Percentiles rank a stretch among this genome's conserved stretches.
Conservation (phyloP, 2,113 vertebrate genomes). For the Scatophagus argus region DNA sequence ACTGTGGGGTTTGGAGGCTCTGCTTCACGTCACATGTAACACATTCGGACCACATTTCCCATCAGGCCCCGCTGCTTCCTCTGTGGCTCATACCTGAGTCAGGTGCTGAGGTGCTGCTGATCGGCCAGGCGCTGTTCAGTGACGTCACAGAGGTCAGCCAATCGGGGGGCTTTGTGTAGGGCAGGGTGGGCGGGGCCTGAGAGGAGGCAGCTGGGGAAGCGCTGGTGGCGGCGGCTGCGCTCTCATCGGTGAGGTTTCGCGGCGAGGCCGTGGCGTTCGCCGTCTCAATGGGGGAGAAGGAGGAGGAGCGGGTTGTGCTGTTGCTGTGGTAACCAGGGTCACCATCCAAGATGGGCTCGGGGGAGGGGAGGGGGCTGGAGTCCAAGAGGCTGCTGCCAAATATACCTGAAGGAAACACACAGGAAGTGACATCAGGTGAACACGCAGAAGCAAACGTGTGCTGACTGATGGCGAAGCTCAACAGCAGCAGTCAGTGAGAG, state of each 20-base stretch:
- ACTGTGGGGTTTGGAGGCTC: slow-evolving; percentile 34
- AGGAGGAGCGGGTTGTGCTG: slow-evolving; percentile 53
- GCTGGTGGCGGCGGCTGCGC: not conserved
- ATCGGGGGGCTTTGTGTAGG: slow-evolving; percentile 51
- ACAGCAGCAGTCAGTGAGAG: no score
- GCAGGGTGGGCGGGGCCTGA: slow-evolving; percentile 53
- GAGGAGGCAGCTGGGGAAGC: not conserved
- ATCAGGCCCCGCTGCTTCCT: slow-evolving; percentile 14
- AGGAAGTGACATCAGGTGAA: no score
- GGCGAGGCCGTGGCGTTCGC: not conserved
- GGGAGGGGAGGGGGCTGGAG: slow-evolving; percentile 57
- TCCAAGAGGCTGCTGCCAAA: slow-evolving; percentile 50
- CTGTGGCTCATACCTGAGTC: slow-evolving; percentile 57
- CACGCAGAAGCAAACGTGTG: no score
- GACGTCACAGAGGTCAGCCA: slow-evolving; percentile 71
- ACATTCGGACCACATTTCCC: not conserved
- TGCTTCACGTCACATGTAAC: not conserved
- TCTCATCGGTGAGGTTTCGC: rapidly evolving
- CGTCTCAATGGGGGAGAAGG: not conserved
- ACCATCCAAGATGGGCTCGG: slow-evolving; percentile 32
- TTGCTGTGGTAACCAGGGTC: slow-evolving; percentile 54
- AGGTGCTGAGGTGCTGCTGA: slow-evolving; percentile 14
- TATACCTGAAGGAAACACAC: slow-evolving; percentile 51
- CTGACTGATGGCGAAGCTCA: no score
- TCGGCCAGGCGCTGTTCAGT: slow-evolving; percentile 43